Base-by-base conservation (phyloP, 2,113 vertebrate genomes). In the Pomatorhinus ruficollis region DNA sequence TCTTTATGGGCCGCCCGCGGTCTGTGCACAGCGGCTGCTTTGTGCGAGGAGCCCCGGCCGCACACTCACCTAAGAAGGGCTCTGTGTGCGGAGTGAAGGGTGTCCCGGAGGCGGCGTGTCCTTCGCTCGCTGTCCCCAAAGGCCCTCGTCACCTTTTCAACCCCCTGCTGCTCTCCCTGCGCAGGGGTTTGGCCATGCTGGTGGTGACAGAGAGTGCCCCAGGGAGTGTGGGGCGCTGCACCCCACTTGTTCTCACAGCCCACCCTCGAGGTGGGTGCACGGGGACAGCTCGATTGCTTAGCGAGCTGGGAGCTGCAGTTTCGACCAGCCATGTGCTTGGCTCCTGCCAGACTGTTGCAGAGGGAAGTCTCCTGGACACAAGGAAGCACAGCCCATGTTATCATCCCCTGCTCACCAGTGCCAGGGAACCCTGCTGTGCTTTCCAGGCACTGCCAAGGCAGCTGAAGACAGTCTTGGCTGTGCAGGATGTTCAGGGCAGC, bases 301-400 rank as follows among this genome's bases (percentile, higher is more conserved):
- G 45, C 0, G 1, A 68, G 52, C 42, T 66, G 81, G 0, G 1
- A 81, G 53, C n/a, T 66, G 70, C 50, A 47, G 35, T 9, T 53
- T 50, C 28, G n/a, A 14, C n/a, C 7, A 2, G 25, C 47, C 1
- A 0, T 19, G 42, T 1, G 1, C 12, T 50, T 0, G 0, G 35
- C 37, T 83, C 18, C 33, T 50, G 17, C 13, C 61, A 45, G 66
- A 44, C 30, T 40, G 6, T 37, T 33, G 57, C 69, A 52, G 60
- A 6, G 25, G 17, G 37, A 72, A 47, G 5, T 11, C 20, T 72
- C 33, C 15, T 10, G 23, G 15, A 24, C 1, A 1, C 20, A 28
- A 23, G 27, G 23, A 69, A 50, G 33, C 3, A 5, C 1, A 2
- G 18, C 2, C 10, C 13, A 0, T 2, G 42, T 39, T 1, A 0